A percentile compares a stretch with the other conserved stretches of the same genome.
phyloP scores from a whole-genome alignment of 1,140 invertebrate genomes.

The Varroa destructor region DNA sequence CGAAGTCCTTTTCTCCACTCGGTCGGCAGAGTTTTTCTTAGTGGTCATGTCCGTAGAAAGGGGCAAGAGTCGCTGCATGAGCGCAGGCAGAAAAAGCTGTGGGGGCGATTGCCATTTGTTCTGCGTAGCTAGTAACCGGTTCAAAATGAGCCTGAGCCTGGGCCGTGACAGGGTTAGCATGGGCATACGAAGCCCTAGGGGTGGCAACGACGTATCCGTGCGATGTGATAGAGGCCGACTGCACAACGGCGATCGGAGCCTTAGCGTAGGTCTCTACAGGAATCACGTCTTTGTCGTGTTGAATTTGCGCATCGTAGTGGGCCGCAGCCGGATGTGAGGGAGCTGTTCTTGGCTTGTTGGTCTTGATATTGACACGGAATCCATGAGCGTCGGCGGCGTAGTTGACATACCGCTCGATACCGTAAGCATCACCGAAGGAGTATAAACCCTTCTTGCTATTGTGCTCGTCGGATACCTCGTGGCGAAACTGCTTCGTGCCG shows the following conservation, averaged over 20 bases:
- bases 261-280: conserved; percentile 14
- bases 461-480: conserved; percentile 34
- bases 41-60: too few relatives aligned
- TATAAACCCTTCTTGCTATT: conserved; percentile 34
- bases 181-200: neutral
- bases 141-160: neutral
- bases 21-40: too few relatives aligned
- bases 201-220: neutral
- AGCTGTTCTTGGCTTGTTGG: conserved; percentile 34
- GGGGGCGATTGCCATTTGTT: too few relatives aligned
- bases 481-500: conserved; percentile 33
- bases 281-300: neutral
- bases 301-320: conserved; percentile 12
- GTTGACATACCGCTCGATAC: conserved; percentile 34
- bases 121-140: too few relatives aligned
- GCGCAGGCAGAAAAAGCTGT: too few relatives aligned
- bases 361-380: conserved; percentile 33
- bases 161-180: neutral
- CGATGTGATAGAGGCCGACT: neutral
- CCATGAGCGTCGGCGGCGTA: conserved; percentile 35
- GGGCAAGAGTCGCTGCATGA: too few relatives aligned
- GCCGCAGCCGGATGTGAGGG: conserved; percentile 32
- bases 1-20: too few relatives aligned
- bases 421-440: conserved; percentile 33
- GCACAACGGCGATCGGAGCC: conserved; percentile 7